Conservation (phyloP, 2,797 vertebrate genomes). For the Sebastes vulpes region DNA sequence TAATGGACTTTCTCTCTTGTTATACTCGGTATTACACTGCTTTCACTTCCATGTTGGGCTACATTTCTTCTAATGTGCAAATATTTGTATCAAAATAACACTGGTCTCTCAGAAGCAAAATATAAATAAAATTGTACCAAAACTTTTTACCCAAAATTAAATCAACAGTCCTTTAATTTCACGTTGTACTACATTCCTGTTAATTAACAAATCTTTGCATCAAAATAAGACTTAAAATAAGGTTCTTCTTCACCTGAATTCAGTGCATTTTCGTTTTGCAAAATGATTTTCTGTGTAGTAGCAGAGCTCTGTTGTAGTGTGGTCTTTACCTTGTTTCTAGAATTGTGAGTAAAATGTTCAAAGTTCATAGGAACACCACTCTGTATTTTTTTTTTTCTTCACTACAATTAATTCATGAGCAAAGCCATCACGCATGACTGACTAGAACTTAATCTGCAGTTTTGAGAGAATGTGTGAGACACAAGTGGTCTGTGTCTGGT, state of each 20-base stretch:
- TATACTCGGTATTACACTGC: too few relatives aligned
- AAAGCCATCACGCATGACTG: constrained; percentile 57
- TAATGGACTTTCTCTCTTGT: too few relatives aligned
- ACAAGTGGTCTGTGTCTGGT: constrained; percentile 1
- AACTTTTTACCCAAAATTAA: too few relatives aligned
- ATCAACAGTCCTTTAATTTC: background rate
- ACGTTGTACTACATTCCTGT: background rate
- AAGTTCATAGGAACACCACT: background rate
- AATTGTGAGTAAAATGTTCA: background rate
- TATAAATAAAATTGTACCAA: background rate
- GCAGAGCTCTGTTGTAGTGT: background rate
- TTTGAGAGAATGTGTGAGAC: constrained; percentile 39
- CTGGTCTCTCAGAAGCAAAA: background rate
- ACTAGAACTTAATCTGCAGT: constrained; percentile 53
- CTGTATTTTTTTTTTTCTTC: constrained; percentile 8
- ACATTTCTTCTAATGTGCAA: background rate
- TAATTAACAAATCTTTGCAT: background rate
- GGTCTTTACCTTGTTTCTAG: background rate
- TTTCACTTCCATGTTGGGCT: background rate
- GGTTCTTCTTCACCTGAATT: too few relatives aligned
- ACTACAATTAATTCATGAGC: constrained; percentile 61
- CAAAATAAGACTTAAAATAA: background rate
- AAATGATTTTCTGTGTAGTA: background rate
- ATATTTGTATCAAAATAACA: background rate
- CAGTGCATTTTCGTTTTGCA: background rate